These are phyloP conservation scores for Solea solea DNA, from an alignment of 2,113 vertebrate species.

Conservation along the genomic window DNA sequence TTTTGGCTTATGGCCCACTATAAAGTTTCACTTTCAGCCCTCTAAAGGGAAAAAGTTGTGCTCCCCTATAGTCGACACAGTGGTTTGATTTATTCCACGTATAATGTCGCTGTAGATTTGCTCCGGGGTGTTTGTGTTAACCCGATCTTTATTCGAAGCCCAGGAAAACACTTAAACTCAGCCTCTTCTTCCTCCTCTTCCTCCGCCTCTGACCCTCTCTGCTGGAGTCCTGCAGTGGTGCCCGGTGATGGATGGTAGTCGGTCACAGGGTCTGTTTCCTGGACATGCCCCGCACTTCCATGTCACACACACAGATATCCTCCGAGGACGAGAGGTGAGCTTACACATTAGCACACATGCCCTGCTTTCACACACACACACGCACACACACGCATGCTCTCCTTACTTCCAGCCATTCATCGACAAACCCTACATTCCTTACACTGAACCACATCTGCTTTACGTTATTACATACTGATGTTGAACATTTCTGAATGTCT, in stretches of 20 bases:
- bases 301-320: constrained; percentile 74
- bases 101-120: too few relatives aligned
- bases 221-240: constrained; percentile 12
- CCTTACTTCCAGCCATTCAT: neutral
- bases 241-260: constrained; percentile 45
- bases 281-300: constrained; percentile 70
- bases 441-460: constrained; percentile 50
- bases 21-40: too few relatives aligned
- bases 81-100: too few relatives aligned
- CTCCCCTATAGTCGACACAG: too few relatives aligned
- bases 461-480: constrained; percentile 16
- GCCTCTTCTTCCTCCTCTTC: constrained; percentile 4
- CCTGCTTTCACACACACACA: constrained; percentile 17
- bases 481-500: neutral
- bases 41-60: too few relatives aligned
- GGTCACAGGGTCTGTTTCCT: constrained; percentile 69
- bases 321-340: constrained; percentile 44
- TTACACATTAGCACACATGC: too few relatives aligned
- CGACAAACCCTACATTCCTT: constrained; percentile 17
- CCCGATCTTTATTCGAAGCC: neutral
- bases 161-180: constrained; percentile 6
- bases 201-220: constrained; percentile 9
- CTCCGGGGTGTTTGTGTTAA: neutral
- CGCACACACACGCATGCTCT: neutral
- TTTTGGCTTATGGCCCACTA: too few relatives aligned